phyloP scores from a whole-genome alignment of 2,888 invertebrate genomes.

The Cephalotes varians region DNA sequence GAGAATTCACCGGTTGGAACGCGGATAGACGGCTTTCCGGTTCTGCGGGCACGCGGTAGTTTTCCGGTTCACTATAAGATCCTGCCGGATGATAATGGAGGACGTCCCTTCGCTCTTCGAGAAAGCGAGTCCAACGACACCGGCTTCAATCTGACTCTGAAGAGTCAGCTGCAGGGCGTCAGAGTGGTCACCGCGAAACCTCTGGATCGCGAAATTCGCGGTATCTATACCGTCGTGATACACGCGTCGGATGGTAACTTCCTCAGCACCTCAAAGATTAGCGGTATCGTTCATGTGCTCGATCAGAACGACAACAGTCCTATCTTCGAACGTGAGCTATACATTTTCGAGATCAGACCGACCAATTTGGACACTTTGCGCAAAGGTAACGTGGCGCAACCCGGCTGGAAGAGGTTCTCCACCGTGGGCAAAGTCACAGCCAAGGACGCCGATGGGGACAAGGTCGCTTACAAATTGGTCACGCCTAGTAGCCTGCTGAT shows the following conservation, averaged over 20 bases:
- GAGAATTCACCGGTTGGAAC: constrained; percentile 93
- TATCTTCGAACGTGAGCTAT: constrained; percentile 92
- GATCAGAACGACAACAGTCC: constrained; percentile 98
- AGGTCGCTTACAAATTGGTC: constrained; percentile 94
- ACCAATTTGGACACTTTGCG: constrained; percentile 69
- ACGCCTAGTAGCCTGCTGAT: constrained; percentile 94
- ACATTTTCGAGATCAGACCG: constrained; percentile 90
- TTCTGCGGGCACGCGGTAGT: constrained; percentile 90
- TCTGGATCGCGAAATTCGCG: constrained; percentile 92
- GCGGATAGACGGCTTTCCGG: constrained; percentile 90
- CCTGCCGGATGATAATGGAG: constrained; percentile 89
- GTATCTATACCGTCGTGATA: constrained; percentile 91
- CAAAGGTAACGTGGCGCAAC: constrained; percentile 67
- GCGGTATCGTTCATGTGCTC: constrained; percentile 90
- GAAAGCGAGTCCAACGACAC: constrained; percentile 88
- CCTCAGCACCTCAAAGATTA: constrained; percentile 93
- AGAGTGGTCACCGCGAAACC: constrained; percentile 91
- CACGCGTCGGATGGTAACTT: constrained; percentile 93
- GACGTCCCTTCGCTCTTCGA: constrained; percentile 89
- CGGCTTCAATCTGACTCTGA: constrained; percentile 79
- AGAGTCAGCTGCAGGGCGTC: constrained; percentile 87
- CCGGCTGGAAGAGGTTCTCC: constrained; percentile 92
- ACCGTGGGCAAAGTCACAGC: constrained; percentile 95
- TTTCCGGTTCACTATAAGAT: constrained; percentile 93
- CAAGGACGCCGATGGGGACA: constrained; percentile 96